Conservation (phyloP, 2,888 invertebrate species). For the Leistus spinibarbis region DNA sequence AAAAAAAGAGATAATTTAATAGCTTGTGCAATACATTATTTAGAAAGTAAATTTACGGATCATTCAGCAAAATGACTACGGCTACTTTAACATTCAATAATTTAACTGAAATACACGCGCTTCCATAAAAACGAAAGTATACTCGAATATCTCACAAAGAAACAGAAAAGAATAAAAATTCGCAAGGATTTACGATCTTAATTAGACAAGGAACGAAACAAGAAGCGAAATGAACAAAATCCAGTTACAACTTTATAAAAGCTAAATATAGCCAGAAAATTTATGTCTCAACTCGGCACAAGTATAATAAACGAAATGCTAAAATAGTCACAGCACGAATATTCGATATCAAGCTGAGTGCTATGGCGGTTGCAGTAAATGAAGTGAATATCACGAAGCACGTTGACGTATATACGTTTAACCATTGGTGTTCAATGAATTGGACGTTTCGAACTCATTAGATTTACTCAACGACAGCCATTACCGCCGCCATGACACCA, state of each 20-base stretch:
- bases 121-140: neutral
- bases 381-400: constrained; percentile 17
- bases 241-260: neutral
- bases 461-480: constrained; percentile 20
- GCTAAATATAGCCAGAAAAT: neutral
- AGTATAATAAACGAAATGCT: constrained; percentile 8
- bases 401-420: neutral
- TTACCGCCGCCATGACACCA: constrained; percentile 1
- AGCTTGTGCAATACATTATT: no score
- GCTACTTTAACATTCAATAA: no score
- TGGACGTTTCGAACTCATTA: constrained; percentile 29
- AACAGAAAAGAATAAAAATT: neutral
- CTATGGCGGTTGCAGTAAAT: constrained; percentile 7
- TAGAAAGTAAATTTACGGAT: no score
- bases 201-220: neutral
- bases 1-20: no score
- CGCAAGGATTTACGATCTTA: neutral
- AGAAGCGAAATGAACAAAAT: neutral
- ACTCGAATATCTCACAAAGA: neutral
- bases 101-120: no score
- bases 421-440: constrained; percentile 19
- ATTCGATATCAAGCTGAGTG: constrained; percentile 13
- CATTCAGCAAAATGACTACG: no score
- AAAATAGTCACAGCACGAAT: constrained; percentile 5
- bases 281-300: neutral